These are phyloP conservation scores for Setophaga petechia DNA, from an alignment of 2,113 vertebrate species.

Conservation along the genomic window DNA sequence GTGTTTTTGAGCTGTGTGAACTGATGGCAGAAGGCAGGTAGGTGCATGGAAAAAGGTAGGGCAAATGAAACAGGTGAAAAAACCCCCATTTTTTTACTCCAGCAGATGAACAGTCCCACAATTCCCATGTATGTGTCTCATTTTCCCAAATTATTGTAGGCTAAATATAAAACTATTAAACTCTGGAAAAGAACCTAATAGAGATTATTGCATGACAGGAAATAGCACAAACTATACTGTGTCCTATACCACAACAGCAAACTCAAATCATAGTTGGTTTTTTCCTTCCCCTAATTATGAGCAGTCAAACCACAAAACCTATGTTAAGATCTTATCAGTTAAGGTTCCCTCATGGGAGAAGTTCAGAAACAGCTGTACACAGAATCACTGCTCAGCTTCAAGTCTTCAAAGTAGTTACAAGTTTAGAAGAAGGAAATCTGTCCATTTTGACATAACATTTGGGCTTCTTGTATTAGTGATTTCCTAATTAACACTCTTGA, in stretches of 20 bases:
- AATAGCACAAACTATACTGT: background rate
- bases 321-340: background rate
- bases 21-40: background rate
- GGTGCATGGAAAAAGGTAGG: background rate
- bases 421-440: background rate
- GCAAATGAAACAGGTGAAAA: background rate
- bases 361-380: background rate
- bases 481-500: background rate
- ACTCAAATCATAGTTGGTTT: background rate
- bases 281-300: slow-evolving; percentile 19
- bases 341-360: background rate
- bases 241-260: background rate
- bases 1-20: background rate
- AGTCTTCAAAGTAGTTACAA: background rate
- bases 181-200: background rate
- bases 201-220: background rate
- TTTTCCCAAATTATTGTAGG: background rate
- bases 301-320: slow-evolving; percentile 13
- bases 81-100: background rate
- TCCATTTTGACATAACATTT: background rate
- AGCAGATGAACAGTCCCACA: background rate
- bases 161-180: background rate
- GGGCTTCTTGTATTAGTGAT: background rate
- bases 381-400: background rate
- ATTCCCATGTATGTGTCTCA: background rate